Evolutionary conservation across 2,113 vertebrate species (phyloP).

Genomic region (Vanacampus margaritifer): DNA sequence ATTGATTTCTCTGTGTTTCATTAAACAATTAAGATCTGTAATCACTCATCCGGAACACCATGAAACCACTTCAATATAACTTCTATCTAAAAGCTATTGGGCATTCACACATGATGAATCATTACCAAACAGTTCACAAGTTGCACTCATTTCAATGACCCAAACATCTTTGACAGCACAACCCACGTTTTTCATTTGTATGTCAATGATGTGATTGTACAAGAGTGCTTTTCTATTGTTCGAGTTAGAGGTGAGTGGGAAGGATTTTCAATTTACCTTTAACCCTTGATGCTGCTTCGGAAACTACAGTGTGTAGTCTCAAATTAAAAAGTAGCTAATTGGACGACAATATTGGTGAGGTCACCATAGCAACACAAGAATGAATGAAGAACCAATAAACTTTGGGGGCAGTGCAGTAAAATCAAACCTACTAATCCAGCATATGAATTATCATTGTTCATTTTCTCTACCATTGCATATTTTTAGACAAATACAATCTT

Average conservation of each 20-base stretch:
- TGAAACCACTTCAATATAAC: not conserved
- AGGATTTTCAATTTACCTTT: not conserved
- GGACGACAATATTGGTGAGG: conserved; percentile 13
- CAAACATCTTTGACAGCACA: not conserved
- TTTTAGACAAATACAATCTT: not conserved
- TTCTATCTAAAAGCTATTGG: not conserved
- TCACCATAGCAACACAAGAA: conserved; percentile 35
- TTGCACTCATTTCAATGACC: not conserved
- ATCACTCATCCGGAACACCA: not conserved
- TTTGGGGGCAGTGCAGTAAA: conserved; percentile 15
- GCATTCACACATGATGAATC: not conserved
- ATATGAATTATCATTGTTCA: not conserved
- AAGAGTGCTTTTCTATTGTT: not conserved
- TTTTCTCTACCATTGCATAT: not conserved
- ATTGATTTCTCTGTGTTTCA: too few species aligned
- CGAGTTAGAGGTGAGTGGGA: not conserved
- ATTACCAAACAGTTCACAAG: not conserved
- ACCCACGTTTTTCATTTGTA: not conserved
- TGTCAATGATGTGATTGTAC: not conserved
- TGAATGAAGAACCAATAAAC: conserved; percentile 21
- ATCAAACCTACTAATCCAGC: not conserved
- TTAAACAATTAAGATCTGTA: not conserved
- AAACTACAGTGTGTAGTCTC: not conserved
- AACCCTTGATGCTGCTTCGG: not conserved
- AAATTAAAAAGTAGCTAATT: conserved; percentile 4